Evolutionary conservation across 1,140 invertebrate species (phyloP).

Genomic region (Babylonia areolata): DNA sequence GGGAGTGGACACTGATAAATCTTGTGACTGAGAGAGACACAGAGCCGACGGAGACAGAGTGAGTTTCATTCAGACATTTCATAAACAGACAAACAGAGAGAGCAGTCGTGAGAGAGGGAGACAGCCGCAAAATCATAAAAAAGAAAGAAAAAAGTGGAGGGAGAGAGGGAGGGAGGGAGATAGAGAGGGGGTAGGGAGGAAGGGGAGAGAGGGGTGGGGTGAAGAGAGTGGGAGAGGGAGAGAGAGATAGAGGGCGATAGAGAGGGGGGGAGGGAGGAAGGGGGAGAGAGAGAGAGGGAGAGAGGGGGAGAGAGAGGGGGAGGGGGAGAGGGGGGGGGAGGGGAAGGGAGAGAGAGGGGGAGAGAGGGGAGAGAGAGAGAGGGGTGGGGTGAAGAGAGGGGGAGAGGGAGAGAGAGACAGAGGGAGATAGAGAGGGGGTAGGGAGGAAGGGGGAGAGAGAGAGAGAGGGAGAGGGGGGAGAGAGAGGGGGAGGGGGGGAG

Average conservation of each 20-base stretch:
- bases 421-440: not conserved
- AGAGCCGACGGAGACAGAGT: too few species aligned
- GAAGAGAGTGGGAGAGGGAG: not conserved
- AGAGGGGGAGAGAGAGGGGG: constrained; percentile 5
- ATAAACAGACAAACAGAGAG: too few species aligned
- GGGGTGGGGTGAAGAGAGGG: not conserved
- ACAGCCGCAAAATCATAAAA: too few species aligned
- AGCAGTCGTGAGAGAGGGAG: too few species aligned
- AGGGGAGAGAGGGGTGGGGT: not conserved
- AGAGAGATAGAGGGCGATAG: not conserved
- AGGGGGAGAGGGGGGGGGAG: not conserved
- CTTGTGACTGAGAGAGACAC: too few species aligned
- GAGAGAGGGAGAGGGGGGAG: not conserved
- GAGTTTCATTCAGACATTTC: too few species aligned
- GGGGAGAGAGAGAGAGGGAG: constrained; percentile 4
- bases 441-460: not conserved
- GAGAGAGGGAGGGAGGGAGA: not conserved
- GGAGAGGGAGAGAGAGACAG: not conserved
- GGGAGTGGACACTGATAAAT: too few species aligned
- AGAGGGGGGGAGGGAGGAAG: not conserved
- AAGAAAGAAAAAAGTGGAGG: too few species aligned
- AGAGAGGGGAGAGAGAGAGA: not conserved
- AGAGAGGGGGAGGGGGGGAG: not conserved
- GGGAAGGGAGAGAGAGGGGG: too few species aligned
- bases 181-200: not conserved